phyloP scores from a whole-genome alignment of 2,888 invertebrate genomes.

The Selenia dentaria region DNA sequence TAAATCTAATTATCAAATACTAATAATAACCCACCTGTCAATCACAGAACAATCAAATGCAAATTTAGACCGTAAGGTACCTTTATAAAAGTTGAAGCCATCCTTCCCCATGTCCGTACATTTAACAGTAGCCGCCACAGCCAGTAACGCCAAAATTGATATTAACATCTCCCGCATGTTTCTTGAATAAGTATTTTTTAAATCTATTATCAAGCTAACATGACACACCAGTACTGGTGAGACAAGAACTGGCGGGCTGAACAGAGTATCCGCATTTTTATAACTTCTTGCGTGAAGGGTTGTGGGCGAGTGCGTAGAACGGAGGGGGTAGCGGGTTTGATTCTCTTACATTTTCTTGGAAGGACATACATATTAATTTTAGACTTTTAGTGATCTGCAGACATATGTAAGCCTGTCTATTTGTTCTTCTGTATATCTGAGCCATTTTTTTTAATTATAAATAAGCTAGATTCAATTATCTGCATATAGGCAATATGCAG shows the following conservation, averaged over 20 bases:
- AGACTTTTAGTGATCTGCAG: too few relatives aligned
- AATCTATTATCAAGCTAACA: slow-evolving; percentile 45
- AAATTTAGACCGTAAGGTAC: slow-evolving; percentile 42
- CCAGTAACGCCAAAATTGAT: slow-evolving; percentile 61
- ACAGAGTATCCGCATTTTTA: slow-evolving; percentile 52
- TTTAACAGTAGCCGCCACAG: slow-evolving; percentile 45
- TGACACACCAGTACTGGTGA: slow-evolving; percentile 25
- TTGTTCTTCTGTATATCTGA: too few relatives aligned
- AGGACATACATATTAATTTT: too few relatives aligned
- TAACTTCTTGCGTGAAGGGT: slow-evolving; percentile 42
- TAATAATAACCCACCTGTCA: too few relatives aligned
- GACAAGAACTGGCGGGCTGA: slow-evolving; percentile 30
- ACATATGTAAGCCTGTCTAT: too few relatives aligned
- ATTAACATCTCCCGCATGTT: slow-evolving; percentile 70
- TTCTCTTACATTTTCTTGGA: slow-evolving; percentile 16
- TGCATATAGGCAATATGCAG: too few relatives aligned
- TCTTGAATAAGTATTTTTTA: slow-evolving; percentile 46
- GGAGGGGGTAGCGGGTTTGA: slow-evolving; percentile 30
- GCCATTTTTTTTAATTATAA: too few relatives aligned
- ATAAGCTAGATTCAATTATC: too few relatives aligned
- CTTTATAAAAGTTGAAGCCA: slow-evolving; percentile 78
- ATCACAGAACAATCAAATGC: too few relatives aligned
- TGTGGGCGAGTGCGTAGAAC: slow-evolving; percentile 21
- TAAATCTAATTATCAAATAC: too few relatives aligned
- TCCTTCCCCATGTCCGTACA: slow-evolving; percentile 65